Percentiles rank a stretch among this genome's conserved stretches.
phyloP scores from a whole-genome alignment of 2,797 vertebrate species.

The Trichosurus vulpecula region DNA sequence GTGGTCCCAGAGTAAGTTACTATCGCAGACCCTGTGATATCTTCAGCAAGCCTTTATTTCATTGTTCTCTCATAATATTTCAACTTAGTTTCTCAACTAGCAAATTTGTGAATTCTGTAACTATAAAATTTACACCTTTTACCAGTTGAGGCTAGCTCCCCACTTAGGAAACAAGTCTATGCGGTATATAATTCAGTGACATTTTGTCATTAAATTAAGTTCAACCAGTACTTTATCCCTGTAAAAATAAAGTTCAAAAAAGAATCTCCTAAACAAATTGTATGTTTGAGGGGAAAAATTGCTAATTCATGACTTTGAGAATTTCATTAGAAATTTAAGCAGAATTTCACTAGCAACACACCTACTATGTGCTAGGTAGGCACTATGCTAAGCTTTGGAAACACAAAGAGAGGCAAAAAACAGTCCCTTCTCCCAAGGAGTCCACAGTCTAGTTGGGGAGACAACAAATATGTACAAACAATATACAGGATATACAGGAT shows the following conservation, averaged over 20 bases:
- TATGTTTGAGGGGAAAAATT: not conserved
- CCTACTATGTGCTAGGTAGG: not conserved
- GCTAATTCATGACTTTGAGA: not conserved
- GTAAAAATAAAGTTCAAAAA: slow-evolving; percentile 15
- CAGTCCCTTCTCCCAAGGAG: not conserved
- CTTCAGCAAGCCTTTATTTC: not conserved
- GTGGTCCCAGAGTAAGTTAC: not conserved
- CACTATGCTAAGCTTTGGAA: not conserved
- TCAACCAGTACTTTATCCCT: slow-evolving; percentile 5
- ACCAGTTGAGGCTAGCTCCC: not conserved
- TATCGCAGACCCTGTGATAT: not conserved
- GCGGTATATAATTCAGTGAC: not conserved
- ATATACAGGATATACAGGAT: not conserved
- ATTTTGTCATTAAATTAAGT: not conserved
- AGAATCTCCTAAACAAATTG: not conserved
- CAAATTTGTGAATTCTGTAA: not conserved
- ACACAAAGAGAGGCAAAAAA: not conserved
- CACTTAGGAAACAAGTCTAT: not conserved
- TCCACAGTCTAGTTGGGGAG: not conserved
- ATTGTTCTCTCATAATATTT: not conserved
- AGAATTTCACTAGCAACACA: not conserved
- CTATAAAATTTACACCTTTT: not conserved
- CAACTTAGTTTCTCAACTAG: not conserved
- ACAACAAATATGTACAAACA: not conserved
- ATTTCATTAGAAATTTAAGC: not conserved